These are phyloP conservation scores for Ridgeia piscesae DNA, from an alignment of 1,140 invertebrate species.

Conservation along the genomic window DNA sequence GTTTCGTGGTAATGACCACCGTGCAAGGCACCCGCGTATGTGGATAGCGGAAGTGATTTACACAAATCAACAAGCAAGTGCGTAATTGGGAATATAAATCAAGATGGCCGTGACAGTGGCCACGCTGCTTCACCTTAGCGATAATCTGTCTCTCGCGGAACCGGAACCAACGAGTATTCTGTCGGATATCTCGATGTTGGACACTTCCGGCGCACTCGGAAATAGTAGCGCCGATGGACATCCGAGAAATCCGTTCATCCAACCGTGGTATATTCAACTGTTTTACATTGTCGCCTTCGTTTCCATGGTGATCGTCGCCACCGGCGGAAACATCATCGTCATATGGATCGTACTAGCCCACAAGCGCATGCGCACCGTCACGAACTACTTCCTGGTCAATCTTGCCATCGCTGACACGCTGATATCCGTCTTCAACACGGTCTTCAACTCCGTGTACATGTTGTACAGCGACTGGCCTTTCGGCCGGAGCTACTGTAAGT, in stretches of 20 bases:
- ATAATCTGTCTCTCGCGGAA: background rate
- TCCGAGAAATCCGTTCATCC: conserved; percentile 22
- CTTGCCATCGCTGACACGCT: conserved; percentile 88
- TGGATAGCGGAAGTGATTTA: background rate
- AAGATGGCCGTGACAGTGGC: background rate
- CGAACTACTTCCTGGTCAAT: conserved; percentile 95
- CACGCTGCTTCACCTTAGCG: background rate
- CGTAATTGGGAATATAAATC: background rate
- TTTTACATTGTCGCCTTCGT: conserved; percentile 68
- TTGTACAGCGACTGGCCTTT: conserved; percentile 77
- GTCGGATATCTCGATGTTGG: background rate
- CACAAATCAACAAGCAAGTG: background rate
- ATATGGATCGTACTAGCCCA: conserved; percentile 89
- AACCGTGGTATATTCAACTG: conserved; percentile 26
- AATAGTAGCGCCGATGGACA: background rate
- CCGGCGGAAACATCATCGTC: conserved; percentile 88
- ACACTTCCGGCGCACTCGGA: background rate
- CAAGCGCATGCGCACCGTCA: conserved; percentile 89
- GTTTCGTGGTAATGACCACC: background rate
- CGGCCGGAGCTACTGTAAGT: conserved; percentile 78
- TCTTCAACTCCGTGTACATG: conserved; percentile 93
- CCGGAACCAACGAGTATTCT: background rate
- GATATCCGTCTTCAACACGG: conserved; percentile 88
- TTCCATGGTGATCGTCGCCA: conserved; percentile 86
- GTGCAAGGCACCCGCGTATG: background rate